Percentiles rank a stretch among this genome's conserved stretches.
Conservation (phyloP, 1,140 invertebrate species). For the Micrasema minimum region DNA sequence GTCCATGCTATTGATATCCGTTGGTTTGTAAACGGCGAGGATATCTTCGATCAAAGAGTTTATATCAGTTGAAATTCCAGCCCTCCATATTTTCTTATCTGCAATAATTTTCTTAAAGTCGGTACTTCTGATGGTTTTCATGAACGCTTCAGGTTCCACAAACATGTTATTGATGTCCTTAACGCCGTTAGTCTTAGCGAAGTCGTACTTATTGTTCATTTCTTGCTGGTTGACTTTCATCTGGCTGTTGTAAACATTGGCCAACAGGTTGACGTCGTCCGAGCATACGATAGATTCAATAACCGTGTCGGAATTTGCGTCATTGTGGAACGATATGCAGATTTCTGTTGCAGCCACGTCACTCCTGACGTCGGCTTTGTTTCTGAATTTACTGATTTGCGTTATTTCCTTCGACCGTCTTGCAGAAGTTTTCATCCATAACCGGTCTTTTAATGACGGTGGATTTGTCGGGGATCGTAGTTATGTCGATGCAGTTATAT, state of each 20-base stretch:
- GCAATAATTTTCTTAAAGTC: constrained; percentile 68
- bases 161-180: constrained; percentile 58
- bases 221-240: constrained; percentile 57
- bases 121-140: constrained; percentile 64
- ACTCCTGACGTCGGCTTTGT: constrained; percentile 57
- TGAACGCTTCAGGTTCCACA: constrained; percentile 69
- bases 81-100: constrained; percentile 69
- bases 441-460: constrained; percentile 57
- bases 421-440: constrained; percentile 47
- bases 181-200: constrained; percentile 57
- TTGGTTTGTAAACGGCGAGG: constrained; percentile 66
- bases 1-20: constrained; percentile 70
- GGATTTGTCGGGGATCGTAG: constrained; percentile 60
- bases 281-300: constrained; percentile 68
- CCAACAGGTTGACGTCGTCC: constrained; percentile 70
- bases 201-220: constrained; percentile 59
- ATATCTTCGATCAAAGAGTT: constrained; percentile 75
- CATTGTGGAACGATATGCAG: constrained; percentile 42
- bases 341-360: constrained; percentile 57
- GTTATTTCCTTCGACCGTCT: constrained; percentile 41
- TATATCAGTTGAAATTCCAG: constrained; percentile 68
- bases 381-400: constrained; percentile 49
- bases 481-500: constrained; percentile 66
- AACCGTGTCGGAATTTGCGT: constrained; percentile 54
- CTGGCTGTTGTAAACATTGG: constrained; percentile 66